A percentile compares a stretch with the other conserved stretches of the same genome.
Conservation (phyloP, 2,113 vertebrate species). For the Eolophus roseicapilla region DNA sequence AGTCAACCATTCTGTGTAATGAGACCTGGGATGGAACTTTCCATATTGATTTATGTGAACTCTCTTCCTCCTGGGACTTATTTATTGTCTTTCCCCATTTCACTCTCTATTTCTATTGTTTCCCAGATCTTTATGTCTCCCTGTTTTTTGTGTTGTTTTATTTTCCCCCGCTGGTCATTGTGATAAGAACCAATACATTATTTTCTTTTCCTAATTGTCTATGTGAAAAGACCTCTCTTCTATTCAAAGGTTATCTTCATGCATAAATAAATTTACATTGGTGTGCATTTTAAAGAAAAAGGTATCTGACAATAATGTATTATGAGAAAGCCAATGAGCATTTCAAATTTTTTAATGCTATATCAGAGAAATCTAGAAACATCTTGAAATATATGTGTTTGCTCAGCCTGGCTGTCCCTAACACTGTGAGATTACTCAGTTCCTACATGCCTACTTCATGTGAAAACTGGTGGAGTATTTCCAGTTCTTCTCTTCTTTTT, state of each 20-base stretch:
- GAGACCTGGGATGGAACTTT: constrained; percentile 26
- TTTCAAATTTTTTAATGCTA: not conserved
- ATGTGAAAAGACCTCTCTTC: not conserved
- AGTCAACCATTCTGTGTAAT: constrained; percentile 16
- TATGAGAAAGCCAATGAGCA: not conserved
- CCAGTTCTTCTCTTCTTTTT: not conserved
- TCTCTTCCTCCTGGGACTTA: not conserved
- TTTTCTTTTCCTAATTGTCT: not conserved
- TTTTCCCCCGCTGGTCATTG: not conserved
- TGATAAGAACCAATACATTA: not conserved
- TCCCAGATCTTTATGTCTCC: constrained; percentile 2
- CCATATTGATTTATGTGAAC: constrained; percentile 30
- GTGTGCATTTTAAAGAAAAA: not conserved
- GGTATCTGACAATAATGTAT: not conserved
- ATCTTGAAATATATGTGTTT: not conserved
- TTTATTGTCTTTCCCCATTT: not conserved
- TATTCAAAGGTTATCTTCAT: not conserved
- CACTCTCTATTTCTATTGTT: not conserved
- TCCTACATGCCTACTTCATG: not conserved
- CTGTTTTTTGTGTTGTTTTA: not conserved
- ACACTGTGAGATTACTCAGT: not conserved
- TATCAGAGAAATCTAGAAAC: not conserved
- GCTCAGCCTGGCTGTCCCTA: not conserved
- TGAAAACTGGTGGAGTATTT: not conserved
- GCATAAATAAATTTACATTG: not conserved